A percentile compares a stretch with the other conserved stretches of the same genome.
Evolutionary conservation across 2,888 invertebrate species (phyloP).

Genomic region (Uloborus plumipes): DNA sequence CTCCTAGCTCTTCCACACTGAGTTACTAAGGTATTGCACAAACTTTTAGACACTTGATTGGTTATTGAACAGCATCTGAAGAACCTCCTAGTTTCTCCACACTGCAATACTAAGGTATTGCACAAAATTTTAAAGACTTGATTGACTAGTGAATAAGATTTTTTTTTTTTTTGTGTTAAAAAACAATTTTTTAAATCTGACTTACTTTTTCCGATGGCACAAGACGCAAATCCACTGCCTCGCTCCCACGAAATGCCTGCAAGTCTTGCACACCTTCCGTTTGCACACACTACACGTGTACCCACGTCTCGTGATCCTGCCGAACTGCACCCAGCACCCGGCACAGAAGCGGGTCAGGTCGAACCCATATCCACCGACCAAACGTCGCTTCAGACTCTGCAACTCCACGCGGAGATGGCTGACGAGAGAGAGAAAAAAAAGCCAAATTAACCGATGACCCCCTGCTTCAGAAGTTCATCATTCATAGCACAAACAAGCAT

Average conservation of each 20-base stretch:
- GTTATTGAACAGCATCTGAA: too few species aligned
- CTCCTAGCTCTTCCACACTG: too few species aligned
- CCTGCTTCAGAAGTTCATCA: too few species aligned
- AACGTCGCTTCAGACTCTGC: slow-evolving; percentile 76
- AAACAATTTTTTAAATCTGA: slow-evolving; percentile 67
- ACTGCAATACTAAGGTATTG: too few species aligned
- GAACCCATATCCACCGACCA: slow-evolving; percentile 74
- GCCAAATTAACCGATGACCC: background rate
- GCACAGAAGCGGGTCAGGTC: slow-evolving; percentile 76
- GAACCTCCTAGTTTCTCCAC: too few species aligned
- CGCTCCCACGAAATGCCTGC: slow-evolving; percentile 77
- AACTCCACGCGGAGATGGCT: slow-evolving; percentile 79
- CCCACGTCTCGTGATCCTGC: slow-evolving; percentile 82
- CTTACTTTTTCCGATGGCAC: slow-evolving; percentile 82
- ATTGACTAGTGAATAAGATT: too few species aligned
- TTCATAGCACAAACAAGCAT: too few species aligned
- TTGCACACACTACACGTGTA: slow-evolving; percentile 80
- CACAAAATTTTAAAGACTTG: too few species aligned
- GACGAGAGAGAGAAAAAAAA: slow-evolving; percentile 2
- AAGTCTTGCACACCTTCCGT: slow-evolving; percentile 81
- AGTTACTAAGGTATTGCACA: too few species aligned
- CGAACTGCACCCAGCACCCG: slow-evolving; percentile 80
- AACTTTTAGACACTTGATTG: too few species aligned
- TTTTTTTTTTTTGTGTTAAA: background rate
- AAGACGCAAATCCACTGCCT: slow-evolving; percentile 82